Percentiles rank a stretch among this genome's conserved stretches.
phyloP scores from a whole-genome alignment of 2,888 invertebrate genomes.

The Phragmatobia fuliginosa region DNA sequence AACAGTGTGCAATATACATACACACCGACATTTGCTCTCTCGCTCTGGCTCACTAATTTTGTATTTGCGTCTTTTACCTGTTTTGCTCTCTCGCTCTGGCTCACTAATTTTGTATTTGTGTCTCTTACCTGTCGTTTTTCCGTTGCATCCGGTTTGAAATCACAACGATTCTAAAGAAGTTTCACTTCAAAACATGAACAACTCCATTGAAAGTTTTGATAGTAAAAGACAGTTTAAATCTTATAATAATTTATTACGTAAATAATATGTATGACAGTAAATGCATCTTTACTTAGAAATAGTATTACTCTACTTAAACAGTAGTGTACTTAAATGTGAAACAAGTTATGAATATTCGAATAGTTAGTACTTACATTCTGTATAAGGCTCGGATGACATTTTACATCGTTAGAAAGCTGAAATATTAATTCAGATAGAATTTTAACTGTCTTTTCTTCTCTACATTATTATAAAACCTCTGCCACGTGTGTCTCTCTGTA shows the following conservation, averaged over 20 bases:
- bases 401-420: not conserved
- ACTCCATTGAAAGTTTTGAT: not conserved
- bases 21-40: no score
- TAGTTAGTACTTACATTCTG: not conserved
- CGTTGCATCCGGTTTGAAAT: no score
- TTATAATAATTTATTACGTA: conserved; percentile 43
- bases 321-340: conserved; percentile 21
- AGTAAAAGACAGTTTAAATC: conserved; percentile 22
- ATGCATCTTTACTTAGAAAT: conserved; percentile 62
- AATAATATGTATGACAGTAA: conserved; percentile 53
- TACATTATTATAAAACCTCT: no score
- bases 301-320: conserved; percentile 33
- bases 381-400: not conserved
- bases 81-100: no score
- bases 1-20: no score
- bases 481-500: no score
- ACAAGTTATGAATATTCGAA: conserved; percentile 19
- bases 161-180: no score
- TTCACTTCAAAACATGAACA: no score
- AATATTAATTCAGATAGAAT: not conserved
- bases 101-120: no score
- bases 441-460: not conserved
- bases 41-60: no score
- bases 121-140: no score
- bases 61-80: no score